Base-by-base conservation (phyloP, 2,797 vertebrate species). In the Pseudotriccus pelzelni region DNA sequence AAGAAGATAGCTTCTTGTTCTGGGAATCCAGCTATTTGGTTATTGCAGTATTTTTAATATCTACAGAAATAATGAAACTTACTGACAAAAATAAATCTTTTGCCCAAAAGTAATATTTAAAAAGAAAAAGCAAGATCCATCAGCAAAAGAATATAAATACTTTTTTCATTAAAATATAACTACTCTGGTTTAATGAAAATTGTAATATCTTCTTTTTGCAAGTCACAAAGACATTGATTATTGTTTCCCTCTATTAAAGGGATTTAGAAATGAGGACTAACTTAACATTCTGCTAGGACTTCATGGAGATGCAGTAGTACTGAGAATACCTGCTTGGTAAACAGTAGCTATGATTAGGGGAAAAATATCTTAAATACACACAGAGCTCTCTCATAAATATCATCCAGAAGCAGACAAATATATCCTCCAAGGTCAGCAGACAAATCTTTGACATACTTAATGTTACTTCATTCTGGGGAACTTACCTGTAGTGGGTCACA, bases 391-490 rank as follows among this genome's bases (percentile, higher is more conserved):
- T 22, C 4, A 1, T 73, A 85, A 95, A 84, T 79, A 89, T 32
- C 30, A 36, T 76, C 80, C 55, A 90, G 44, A 86, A 82, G 34
- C 16, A 79, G n/a, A n/a, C n/a, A n/a, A n/a, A n/a, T n/a, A 44
- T 60, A 60, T 91, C 73, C 44, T 72, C 30, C 53, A 78, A 59
- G 22, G 21, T 72, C 92, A 63, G 52, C 15, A 94, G 69, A 72
- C 56, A 69, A 74, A 90, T 93, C 82, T 96, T 88, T 91, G 94
- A 75, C 30, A 69, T 68, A 92, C 34, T 58, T 95, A 92, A 19
- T 55, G 62, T 85, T 90, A 86, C 14, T 46, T 95, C 62, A 3
- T 83, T 92, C 70, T 70, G 47, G 36, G 46, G 77, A 92, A 79
- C 32, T 7, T 79, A 44, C 78, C 84, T 96, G 41, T 89, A 58